Evolutionary conservation across 2,797 vertebrate genomes (phyloP).

Genomic region (Ctenopoma kingsleyae): DNA sequence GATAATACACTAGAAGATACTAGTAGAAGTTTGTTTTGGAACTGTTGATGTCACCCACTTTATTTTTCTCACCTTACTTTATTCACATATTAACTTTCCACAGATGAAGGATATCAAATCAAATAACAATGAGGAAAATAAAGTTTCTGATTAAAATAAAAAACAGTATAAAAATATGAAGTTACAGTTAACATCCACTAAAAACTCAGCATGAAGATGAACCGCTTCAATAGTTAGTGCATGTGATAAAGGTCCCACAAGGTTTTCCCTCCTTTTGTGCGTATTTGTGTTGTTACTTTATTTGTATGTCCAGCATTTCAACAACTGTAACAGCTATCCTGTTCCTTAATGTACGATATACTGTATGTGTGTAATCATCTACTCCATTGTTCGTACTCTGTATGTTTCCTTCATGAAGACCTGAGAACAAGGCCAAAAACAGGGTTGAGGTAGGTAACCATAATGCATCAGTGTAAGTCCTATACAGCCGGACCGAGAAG

Average conservation of each 20-base stretch:
- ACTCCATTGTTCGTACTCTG: conserved; percentile 48
- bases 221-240: conserved; percentile 58
- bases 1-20: conserved; percentile 10
- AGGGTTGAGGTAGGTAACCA: conserved; percentile 85
- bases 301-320: conserved; percentile 29
- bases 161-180: conserved; percentile 17
- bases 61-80: conserved; percentile 28
- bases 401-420: conserved; percentile 69
- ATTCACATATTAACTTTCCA: conserved; percentile 38
- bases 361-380: conserved; percentile 25
- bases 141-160: conserved; percentile 30
- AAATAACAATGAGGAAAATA: conserved; percentile 47
- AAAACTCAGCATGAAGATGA: conserved; percentile 45
- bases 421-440: conserved; percentile 76
- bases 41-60: conserved; percentile 50
- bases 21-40: conserved; percentile 9
- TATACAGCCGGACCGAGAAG: conserved; percentile 35
- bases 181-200: conserved; percentile 49
- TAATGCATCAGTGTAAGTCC: conserved; percentile 62
- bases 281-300: conserved; percentile 34
- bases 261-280: conserved; percentile 51
- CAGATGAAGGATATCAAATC: conserved; percentile 26
- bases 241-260: conserved; percentile 60
- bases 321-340: conserved; percentile 43
- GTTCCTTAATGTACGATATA: conserved; percentile 21